Evolutionary conservation across 2,888 invertebrate species (phyloP).

Genomic region (Norana najaformis): DNA sequence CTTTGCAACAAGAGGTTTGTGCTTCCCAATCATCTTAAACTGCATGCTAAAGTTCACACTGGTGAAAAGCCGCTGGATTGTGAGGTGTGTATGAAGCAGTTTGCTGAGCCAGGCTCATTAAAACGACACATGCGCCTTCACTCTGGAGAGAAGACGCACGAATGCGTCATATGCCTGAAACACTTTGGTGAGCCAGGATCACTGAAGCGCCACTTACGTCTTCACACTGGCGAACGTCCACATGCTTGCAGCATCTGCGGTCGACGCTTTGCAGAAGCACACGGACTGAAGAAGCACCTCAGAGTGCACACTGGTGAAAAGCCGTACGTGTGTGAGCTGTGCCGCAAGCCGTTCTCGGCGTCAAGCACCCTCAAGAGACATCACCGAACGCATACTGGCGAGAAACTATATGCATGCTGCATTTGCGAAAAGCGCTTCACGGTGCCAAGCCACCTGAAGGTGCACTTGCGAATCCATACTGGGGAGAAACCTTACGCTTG

Average conservation of each 20-base stretch:
- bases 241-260: conserved; percentile 14
- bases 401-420: conserved; percentile 32
- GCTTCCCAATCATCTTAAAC: conserved; percentile 19
- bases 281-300: conserved; percentile 19
- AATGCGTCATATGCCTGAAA: conserved; percentile 19
- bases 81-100: conserved; percentile 19
- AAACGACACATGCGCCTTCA: conserved; percentile 24
- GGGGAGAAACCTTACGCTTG: conserved; percentile 9
- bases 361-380: conserved; percentile 25
- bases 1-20: conserved; percentile 22
- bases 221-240: conserved; percentile 25
- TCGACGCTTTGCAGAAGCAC: conserved; percentile 16
- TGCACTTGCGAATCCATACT: conserved; percentile 20
- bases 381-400: conserved; percentile 35
- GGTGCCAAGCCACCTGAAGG: conserved; percentile 15
- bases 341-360: background rate
- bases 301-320: conserved; percentile 16
- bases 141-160: background rate
- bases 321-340: conserved; percentile 18
- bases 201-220: conserved; percentile 14
- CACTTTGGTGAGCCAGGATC: conserved; percentile 15
- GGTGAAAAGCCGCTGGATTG: conserved; percentile 1
- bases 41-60: conserved; percentile 23
- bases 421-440: conserved; percentile 37
- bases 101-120: conserved; percentile 16